These are phyloP conservation scores for Falco berigora DNA, from an alignment of 2,797 vertebrate genomes.

Conservation along the genomic window DNA sequence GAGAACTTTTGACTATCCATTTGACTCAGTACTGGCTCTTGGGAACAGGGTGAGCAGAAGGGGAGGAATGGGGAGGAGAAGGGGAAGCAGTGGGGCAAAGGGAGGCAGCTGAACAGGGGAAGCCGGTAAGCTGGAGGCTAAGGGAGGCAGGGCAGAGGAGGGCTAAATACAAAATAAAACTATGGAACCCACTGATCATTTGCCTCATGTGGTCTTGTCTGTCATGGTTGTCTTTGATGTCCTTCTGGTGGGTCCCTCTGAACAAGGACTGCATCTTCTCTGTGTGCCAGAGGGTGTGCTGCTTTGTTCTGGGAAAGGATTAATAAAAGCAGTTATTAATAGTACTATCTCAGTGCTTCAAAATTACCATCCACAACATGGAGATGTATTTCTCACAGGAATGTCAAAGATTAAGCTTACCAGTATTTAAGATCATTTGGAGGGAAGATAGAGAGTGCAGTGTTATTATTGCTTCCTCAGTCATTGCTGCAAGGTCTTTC, in stretches of 20 bases:
- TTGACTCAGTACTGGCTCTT: not conserved
- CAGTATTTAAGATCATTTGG: not conserved
- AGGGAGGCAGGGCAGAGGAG: not conserved
- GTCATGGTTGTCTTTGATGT: not conserved
- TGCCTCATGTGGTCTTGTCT: not conserved
- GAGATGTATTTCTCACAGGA: not conserved
- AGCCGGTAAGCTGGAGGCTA: not conserved
- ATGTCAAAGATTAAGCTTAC: not conserved
- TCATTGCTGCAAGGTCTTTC: not conserved
- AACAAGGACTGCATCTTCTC: not conserved
- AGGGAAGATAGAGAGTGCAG: not conserved
- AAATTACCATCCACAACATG: not conserved
- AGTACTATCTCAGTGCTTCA: not conserved
- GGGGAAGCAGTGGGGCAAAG: not conserved
- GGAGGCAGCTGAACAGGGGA: not conserved
- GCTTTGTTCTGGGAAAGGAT: not conserved
- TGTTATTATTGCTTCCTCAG: not conserved
- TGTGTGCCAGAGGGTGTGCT: not conserved
- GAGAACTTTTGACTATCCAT: not conserved
- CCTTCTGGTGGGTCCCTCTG: not conserved
- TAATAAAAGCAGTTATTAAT: not conserved
- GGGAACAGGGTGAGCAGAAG: not conserved
- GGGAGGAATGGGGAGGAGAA: not conserved
- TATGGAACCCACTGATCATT: not conserved
- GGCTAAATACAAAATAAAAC: not conserved